These are phyloP conservation scores for Eupithecia dodoneata DNA, from an alignment of 2,888 invertebrate species.

Conservation along the genomic window DNA sequence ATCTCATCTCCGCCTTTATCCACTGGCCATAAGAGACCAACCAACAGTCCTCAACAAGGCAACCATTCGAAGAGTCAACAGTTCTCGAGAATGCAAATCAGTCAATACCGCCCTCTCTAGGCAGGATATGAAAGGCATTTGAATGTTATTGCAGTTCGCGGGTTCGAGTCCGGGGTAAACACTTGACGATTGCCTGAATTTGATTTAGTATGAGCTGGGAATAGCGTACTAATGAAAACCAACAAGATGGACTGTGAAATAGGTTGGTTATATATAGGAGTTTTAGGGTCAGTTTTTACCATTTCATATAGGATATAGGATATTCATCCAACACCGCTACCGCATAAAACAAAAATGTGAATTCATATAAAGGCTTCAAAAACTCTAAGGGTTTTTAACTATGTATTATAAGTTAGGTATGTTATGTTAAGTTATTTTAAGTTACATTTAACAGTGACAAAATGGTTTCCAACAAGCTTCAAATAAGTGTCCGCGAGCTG, in stretches of 20 bases:
- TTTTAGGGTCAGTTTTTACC: background rate
- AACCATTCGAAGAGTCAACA: slow-evolving; percentile 21
- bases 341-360: too few relatives aligned
- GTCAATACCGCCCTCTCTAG: slow-evolving; percentile 8
- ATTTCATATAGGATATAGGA: background rate
- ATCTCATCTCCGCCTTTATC: background rate
- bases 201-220: slow-evolving; percentile 16
- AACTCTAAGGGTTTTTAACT: too few relatives aligned
- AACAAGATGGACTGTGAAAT: background rate
- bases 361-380: too few relatives aligned
- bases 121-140: slow-evolving; percentile 61
- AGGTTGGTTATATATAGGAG: background rate
- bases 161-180: slow-evolving; percentile 21
- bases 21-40: background rate
- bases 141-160: slow-evolving; percentile 55
- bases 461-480: too few relatives aligned
- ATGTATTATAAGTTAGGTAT: too few relatives aligned
- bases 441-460: background rate
- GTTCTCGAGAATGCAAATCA: slow-evolving; percentile 32
- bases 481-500: too few relatives aligned
- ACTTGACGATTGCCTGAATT: slow-evolving; percentile 23
- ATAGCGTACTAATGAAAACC: background rate
- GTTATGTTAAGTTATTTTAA: too few relatives aligned
- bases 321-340: background rate
- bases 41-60: background rate